Conservation (phyloP, 2,888 invertebrate species). For the Xestia ashworthii region DNA sequence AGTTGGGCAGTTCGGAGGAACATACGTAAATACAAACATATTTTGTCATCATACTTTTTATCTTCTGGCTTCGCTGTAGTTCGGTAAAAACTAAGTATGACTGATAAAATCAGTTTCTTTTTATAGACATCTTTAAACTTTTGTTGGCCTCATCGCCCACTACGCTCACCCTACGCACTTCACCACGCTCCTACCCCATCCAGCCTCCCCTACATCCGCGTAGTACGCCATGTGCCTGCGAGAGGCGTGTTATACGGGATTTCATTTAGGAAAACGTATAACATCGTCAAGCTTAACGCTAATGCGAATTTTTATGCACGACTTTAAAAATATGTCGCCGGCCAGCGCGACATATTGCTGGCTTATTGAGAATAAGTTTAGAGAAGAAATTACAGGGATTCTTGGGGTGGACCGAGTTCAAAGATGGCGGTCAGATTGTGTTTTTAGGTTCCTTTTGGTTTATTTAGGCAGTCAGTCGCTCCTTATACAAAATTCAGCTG, state of each 20-base stretch:
- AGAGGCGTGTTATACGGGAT: slow-evolving; percentile 89
- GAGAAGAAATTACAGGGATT: background rate
- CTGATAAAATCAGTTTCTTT: background rate
- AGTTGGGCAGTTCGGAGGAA: too few relatives aligned
- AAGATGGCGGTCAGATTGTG: slow-evolving; percentile 1
- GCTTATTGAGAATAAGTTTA: slow-evolving; percentile 56
- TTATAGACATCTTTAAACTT: background rate
- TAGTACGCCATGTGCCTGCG: slow-evolving; percentile 82
- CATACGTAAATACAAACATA: too few relatives aligned
- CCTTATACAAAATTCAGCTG: background rate
- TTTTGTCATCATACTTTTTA: too few relatives aligned
- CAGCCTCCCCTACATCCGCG: slow-evolving; percentile 61
- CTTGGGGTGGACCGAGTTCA: background rate
- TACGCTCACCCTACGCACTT: slow-evolving; percentile 22
- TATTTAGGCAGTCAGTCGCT: background rate
- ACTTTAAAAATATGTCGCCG: slow-evolving; percentile 78
- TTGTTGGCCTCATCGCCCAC: background rate
- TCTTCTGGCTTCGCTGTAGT: too few relatives aligned
- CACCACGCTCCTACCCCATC: slow-evolving; percentile 67
- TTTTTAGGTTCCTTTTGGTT: background rate
- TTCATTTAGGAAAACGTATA: slow-evolving; percentile 90
- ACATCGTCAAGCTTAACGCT: slow-evolving; percentile 85
- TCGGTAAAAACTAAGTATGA: too few relatives aligned
- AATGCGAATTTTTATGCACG: slow-evolving; percentile 87
- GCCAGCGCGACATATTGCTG: slow-evolving; percentile 49